phyloP scores from a whole-genome alignment of 2,888 invertebrate species.

The Isoperla grammatica region DNA sequence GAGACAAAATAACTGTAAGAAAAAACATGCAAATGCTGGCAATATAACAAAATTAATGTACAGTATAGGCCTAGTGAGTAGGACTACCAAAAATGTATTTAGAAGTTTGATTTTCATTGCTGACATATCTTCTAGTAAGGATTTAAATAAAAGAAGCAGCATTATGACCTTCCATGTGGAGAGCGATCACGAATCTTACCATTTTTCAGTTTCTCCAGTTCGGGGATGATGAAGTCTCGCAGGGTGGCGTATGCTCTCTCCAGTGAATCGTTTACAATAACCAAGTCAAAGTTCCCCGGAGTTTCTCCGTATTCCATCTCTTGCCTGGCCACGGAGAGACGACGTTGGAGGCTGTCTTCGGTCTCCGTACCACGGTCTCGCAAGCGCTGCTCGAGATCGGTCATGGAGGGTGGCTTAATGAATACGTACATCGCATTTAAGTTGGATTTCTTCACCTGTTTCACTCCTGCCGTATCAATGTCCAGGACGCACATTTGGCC shows the following conservation, averaged over 20 bases:
- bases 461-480: slow-evolving; percentile 93
- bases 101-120: too few species aligned
- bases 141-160: too few species aligned
- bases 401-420: slow-evolving; percentile 85
- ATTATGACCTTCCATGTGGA: too few species aligned
- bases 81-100: too few species aligned
- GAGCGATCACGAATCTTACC: slow-evolving; percentile 4
- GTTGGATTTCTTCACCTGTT: slow-evolving; percentile 74
- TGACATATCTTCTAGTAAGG: too few species aligned
- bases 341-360: slow-evolving; percentile 72
- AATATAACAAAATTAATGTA: too few species aligned
- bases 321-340: slow-evolving; percentile 68
- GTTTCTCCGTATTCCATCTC: slow-evolving; percentile 76
- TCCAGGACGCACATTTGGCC: slow-evolving; percentile 92
- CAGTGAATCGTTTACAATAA: slow-evolving; percentile 76
- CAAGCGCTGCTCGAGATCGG: slow-evolving; percentile 67
- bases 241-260: slow-evolving; percentile 65
- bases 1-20: too few species aligned
- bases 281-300: slow-evolving; percentile 65
- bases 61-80: too few species aligned
- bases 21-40: too few species aligned
- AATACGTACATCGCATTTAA: slow-evolving; percentile 82
- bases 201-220: slow-evolving; percentile 13
- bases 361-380: slow-evolving; percentile 82
- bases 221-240: slow-evolving; percentile 19